A percentile compares a stretch with the other conserved stretches of the same genome.
phyloP scores from a whole-genome alignment of 2,888 invertebrate genomes.

The Neria commutata region DNA sequence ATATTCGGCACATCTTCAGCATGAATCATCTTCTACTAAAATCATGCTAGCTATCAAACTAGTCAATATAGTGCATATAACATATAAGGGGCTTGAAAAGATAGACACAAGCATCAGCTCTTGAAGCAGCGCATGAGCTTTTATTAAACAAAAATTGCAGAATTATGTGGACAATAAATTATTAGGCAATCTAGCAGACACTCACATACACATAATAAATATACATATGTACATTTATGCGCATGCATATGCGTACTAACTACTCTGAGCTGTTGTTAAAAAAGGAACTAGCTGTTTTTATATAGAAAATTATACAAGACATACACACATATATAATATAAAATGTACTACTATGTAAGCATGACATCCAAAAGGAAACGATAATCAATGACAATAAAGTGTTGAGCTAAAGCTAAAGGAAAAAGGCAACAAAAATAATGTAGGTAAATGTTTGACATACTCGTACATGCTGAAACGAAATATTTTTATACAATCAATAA shows the following conservation, averaged over 20 bases:
- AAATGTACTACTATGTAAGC: neutral
- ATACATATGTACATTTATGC: constrained; percentile 22
- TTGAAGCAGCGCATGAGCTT: too few relatives aligned
- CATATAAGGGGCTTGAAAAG: too few relatives aligned
- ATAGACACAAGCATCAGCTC: too few relatives aligned
- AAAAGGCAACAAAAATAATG: neutral
- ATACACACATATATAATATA: constrained; percentile 6
- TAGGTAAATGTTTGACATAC: too few relatives aligned
- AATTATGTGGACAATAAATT: too few relatives aligned
- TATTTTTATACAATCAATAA: constrained; percentile 15
- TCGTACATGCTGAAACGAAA: constrained; percentile 11
- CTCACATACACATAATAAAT: constrained; percentile 21
- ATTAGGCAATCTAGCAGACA: too few relatives aligned
- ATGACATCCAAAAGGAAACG: neutral
- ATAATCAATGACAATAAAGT: neutral
- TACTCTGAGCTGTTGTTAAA: neutral
- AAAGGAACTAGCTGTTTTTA: neutral
- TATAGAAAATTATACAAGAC: constrained; percentile 4
- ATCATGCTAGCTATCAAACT: too few relatives aligned
- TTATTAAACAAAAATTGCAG: too few relatives aligned
- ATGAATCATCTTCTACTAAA: too few relatives aligned
- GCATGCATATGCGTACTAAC: neutral
- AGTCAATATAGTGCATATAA: too few relatives aligned
- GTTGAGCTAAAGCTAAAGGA: neutral
- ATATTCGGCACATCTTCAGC: too few relatives aligned